Conservation (phyloP, 2,888 invertebrate species). For the Polyommatus icarus region DNA sequence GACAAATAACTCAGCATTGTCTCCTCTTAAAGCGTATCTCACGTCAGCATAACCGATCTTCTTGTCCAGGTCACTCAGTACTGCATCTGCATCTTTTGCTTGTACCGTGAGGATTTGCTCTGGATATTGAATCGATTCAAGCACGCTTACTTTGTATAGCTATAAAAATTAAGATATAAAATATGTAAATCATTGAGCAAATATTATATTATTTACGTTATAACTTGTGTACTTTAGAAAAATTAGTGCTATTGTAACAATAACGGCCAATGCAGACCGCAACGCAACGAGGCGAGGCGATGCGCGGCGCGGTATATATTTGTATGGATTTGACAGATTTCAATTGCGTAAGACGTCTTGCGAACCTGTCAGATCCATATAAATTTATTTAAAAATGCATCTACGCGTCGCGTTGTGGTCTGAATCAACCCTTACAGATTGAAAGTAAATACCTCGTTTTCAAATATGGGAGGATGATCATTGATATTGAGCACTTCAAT, state of each 20-base stretch:
- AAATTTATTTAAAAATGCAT: no score
- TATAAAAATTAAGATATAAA: constrained; percentile 62
- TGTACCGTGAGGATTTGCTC: constrained; percentile 84
- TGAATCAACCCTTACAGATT: no score
- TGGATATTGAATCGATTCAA: constrained; percentile 85
- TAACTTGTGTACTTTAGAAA: no score
- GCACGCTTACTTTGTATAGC: constrained; percentile 85
- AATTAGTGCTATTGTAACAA: background rate
- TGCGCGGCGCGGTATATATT: no score
- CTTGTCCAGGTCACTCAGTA: constrained; percentile 78
- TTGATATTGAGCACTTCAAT: constrained; percentile 88
- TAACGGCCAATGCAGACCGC: no score
- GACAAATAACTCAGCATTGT: constrained; percentile 86
- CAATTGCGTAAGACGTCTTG: no score
- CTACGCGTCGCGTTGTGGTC: no score
- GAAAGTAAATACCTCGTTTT: constrained; percentile 70
- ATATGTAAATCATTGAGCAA: background rate
- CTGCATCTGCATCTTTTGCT: constrained; percentile 86
- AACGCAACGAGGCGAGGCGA: no score
- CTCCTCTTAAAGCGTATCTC: constrained; percentile 85
- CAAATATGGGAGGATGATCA: constrained; percentile 88
- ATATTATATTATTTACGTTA: no score
- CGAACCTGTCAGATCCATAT: no score
- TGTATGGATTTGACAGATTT: no score
- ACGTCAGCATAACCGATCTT: constrained; percentile 84